Base-by-base conservation (phyloP, 2,888 invertebrate species). In the Ecliptopera silaceata region DNA sequence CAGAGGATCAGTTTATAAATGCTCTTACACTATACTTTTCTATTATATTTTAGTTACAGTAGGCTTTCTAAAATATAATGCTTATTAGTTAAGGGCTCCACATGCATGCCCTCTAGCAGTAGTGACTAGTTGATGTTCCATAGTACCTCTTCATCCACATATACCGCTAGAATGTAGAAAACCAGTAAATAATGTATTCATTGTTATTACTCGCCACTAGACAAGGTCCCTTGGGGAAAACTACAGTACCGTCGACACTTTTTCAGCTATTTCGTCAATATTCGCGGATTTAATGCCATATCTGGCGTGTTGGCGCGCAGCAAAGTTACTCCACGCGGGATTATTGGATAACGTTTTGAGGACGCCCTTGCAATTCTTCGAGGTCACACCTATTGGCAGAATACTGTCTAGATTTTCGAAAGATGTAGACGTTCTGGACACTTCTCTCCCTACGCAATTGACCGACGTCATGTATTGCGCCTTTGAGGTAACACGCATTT, bases 321-420 rank as follows among this genome's bases (percentile, higher is more conserved):
- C 96, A 71, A 82, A 79, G 74, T 74, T 85, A 49, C 86, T 95
- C 76, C 95, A 95, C 88, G 79, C 82, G 63, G 76, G 81, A 44
- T 85, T 96, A 80, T 86, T 96, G 75, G 71, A 77, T 53, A 93
- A 92, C 75, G 92, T 95, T 64, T 78, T 96, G 66, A 92, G 92
- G 75, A 92, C 94, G 74, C 95, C 96, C 52, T 93, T 95, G 89
- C 92, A 93, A 76, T 94, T 96, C 90, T 96, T 95, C 88, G 96
- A 96, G 84, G 94, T 94, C 70, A 96, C 96, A 52, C 96, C 96
- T 41, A 71, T 93, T 65, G 96, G 96, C 80, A 92, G 96, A 69
- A 93, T 96, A 70, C 89, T 96, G 57, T 79, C 94, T 88, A 93
- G 95, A 82, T 95, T 95, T 88, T 93, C 95, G 82, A 94, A 95